Evolutionary conservation across 2,113 vertebrate species (phyloP), one percentile per base, ranked within the genome.

Genomic region (Toxotes jaculatrix): DNA sequence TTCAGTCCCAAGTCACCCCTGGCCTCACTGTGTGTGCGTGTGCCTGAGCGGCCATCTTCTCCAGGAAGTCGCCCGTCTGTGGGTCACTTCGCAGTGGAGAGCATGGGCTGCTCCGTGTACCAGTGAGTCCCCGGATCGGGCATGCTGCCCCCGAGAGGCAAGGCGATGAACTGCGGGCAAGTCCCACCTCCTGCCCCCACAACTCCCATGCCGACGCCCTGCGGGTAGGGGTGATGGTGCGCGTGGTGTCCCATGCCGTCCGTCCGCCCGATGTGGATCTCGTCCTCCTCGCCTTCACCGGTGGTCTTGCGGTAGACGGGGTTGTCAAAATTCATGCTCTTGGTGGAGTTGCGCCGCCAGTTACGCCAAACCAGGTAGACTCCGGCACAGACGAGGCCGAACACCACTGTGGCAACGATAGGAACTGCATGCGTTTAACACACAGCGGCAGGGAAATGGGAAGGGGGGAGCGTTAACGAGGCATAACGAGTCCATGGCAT

Each of bases 261-360:
- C 8, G 96, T 95, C 79, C 97, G 89, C 1, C 95, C 98, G 79
- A 99, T 99, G 90, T 99, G 98, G 87, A 99, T 98, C 94, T 99
- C 98, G 0, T 99, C 98, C 79, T 96, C 96, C 79, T 99, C 98
- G 3, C 98, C 96, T 84, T 98, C 98, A 43, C 93, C 95, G 0
- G 97, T 99, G 79, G 97, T 99, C 92, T 99, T 99, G 82, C 98
- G 96, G 62, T 99, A 99, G 4, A 99, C 98, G 0, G 98, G 98
- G 85, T 99, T 99, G 93, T 99, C 98, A 67, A 99, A 99, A 92
- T 99, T 99, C 98, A 99, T 99, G 95, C 98, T 99, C 94, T 99
- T 99, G 43, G 98, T 99, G 76, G 97, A 98, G 95, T 98, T 97
- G 93, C 95, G 93, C 82, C 97, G 96, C 97, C 97, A 99, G 94